Evolutionary conservation across 2,797 vertebrate species (phyloP).

Genomic region (Numenius phaeopus): DNA sequence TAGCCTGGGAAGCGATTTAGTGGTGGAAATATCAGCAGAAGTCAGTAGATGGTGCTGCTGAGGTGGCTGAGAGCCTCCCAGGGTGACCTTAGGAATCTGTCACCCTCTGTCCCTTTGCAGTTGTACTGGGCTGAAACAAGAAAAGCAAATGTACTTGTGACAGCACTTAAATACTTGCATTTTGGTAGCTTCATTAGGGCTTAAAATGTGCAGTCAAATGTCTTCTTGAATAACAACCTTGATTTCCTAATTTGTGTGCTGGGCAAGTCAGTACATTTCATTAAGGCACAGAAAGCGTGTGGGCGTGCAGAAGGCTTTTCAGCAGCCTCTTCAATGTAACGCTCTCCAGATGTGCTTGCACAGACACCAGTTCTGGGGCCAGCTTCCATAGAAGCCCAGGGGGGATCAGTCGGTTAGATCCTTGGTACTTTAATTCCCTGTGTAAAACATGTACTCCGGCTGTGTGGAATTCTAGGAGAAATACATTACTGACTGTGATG

Average conservation of each 20-base stretch:
- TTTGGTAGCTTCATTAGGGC: background rate
- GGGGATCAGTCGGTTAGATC: background rate
- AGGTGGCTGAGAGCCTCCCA: rapidly evolving
- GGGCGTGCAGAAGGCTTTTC: background rate
- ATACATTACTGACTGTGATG: background rate
- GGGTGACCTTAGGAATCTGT: background rate
- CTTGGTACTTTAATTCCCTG: background rate
- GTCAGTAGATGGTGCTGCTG: constrained; percentile 58
- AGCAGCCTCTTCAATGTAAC: background rate
- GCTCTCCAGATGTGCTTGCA: background rate
- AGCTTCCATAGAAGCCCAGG: background rate
- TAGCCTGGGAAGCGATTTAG: rapidly evolving
- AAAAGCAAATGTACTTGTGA: background rate
- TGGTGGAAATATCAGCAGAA: background rate
- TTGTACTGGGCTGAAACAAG: background rate
- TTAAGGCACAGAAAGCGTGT: background rate
- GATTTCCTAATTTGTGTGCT: background rate
- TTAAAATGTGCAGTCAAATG: background rate
- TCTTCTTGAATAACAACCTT: background rate
- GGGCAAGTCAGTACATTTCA: background rate
- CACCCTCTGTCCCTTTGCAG: background rate
- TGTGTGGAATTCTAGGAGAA: background rate
- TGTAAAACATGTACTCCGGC: rapidly evolving
- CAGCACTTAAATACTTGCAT: rapidly evolving
- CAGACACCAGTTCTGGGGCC: rapidly evolving